Percentiles rank a stretch among this genome's conserved stretches.
Evolutionary conservation across 2,888 invertebrate genomes (phyloP).

Genomic region (Hetaerina titia): DNA sequence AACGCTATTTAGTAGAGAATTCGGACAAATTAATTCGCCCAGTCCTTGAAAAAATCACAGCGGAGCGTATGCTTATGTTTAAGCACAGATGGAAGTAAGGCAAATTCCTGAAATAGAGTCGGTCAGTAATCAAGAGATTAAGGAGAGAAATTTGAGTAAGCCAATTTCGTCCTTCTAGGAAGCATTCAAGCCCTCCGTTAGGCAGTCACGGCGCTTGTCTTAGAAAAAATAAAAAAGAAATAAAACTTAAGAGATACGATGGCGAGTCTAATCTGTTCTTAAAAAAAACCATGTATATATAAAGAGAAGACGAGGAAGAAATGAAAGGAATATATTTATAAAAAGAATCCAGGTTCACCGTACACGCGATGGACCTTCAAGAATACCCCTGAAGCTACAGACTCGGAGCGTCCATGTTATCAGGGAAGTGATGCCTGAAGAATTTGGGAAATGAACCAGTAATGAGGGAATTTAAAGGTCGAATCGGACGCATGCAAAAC

Average conservation of each 20-base stretch:
- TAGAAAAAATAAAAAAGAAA: not conserved
- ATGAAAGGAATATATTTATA: not conserved
- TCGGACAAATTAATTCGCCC: not conserved
- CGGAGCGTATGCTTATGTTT: not conserved
- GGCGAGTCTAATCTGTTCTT: not conserved
- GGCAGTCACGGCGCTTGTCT: not conserved
- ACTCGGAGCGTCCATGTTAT: not conserved
- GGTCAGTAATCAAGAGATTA: not conserved
- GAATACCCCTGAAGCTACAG: not conserved
- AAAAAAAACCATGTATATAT: not conserved
- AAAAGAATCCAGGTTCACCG: not conserved
- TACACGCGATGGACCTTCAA: not conserved
- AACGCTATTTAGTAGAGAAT: not conserved
- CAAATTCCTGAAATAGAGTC: not conserved
- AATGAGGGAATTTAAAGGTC: not conserved
- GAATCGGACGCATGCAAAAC: not conserved
- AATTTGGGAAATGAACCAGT: not conserved
- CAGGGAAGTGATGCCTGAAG: not conserved
- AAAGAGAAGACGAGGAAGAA: not conserved
- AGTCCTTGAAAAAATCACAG: not conserved
- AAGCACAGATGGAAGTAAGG: not conserved
- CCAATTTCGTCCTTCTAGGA: slow-evolving; percentile 30
- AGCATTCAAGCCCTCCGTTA: not conserved
- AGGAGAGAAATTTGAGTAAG: not conserved
- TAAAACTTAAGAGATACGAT: not conserved